phyloP scores from a whole-genome alignment of 1,140 invertebrate genomes.

The Schlechtendalia chinensis region DNA sequence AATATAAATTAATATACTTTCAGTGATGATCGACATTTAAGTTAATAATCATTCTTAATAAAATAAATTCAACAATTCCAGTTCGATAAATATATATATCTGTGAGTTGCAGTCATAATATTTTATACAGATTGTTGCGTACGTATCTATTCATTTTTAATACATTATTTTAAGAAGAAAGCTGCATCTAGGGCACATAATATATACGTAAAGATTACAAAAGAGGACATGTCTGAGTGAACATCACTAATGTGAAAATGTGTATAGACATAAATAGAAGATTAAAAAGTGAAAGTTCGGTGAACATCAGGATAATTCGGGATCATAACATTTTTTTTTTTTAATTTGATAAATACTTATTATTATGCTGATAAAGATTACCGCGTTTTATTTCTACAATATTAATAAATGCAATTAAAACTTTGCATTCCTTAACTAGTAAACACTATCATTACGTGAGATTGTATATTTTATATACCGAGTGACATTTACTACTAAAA shows the following conservation, averaged over 20 bases:
- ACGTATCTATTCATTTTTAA: constrained; percentile 6
- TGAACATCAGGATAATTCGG: constrained; percentile 4
- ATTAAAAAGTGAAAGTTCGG: constrained; percentile 16
- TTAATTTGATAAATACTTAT: neutral
- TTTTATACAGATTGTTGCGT: neutral
- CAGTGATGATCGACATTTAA: neutral
- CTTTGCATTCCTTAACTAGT: neutral
- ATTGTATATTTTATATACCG: too few relatives aligned
- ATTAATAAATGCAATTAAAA: neutral
- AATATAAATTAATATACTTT: neutral
- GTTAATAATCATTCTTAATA: neutral
- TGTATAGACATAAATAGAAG: neutral
- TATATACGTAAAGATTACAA: constrained; percentile 15
- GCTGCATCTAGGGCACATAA: neutral
- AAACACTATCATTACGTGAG: too few relatives aligned
- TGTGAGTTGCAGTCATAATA: neutral
- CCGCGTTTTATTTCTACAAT: neutral
- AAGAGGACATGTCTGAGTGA: constrained; percentile 5
- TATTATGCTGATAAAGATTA: neutral
- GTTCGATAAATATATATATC: neutral
- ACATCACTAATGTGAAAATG: constrained; percentile 18
- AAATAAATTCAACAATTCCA: neutral
- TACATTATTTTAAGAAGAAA: constrained; percentile 8
- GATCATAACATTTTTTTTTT: neutral
- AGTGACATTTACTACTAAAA: too few relatives aligned